These are phyloP conservation scores for Fragum fragum DNA, from an alignment of 2,888 invertebrate genomes.

Conservation along the genomic window DNA sequence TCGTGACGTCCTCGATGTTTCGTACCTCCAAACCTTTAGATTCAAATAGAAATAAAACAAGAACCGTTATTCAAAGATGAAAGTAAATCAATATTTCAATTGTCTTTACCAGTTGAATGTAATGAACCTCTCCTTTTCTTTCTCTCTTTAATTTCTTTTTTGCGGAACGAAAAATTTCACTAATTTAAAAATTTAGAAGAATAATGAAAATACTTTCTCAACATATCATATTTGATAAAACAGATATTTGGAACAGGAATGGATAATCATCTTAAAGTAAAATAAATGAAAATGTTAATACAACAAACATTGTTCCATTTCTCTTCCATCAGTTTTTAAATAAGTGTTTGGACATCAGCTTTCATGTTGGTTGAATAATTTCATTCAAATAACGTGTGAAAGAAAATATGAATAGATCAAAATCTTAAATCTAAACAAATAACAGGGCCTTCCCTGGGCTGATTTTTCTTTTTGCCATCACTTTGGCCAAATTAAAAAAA, in stretches of 20 bases:
- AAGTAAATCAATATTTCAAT: background rate
- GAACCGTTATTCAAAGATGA: conserved; percentile 1
- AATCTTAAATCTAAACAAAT: too few relatives aligned
- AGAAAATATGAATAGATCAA: too few relatives aligned
- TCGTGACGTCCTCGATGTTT: conserved; percentile 20
- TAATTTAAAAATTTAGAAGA: background rate
- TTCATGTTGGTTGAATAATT: too few relatives aligned
- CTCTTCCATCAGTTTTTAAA: conserved; percentile 23
- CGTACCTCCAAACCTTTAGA: conserved; percentile 27
- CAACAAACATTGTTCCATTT: conserved; percentile 12
- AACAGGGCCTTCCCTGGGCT: too few relatives aligned
- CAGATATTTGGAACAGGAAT: conserved; percentile 12
- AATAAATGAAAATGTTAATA: conserved; percentile 27
- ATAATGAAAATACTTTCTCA: conserved; percentile 17
- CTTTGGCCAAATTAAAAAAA: too few relatives aligned
- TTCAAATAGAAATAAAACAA: conserved; percentile 32
- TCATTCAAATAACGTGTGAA: too few relatives aligned
- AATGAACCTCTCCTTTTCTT: background rate
- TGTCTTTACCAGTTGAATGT: conserved; percentile 4
- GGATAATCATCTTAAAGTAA: conserved; percentile 22
- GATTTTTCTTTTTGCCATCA: too few relatives aligned
- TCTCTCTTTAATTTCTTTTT: too few relatives aligned
- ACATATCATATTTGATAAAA: conserved; percentile 3
- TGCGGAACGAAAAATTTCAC: too few relatives aligned
- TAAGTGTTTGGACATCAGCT: too few relatives aligned